Percentiles rank a stretch among this genome's conserved stretches.
Conservation (phyloP, 2,888 invertebrate genomes). For the Acrobasis repandana region DNA sequence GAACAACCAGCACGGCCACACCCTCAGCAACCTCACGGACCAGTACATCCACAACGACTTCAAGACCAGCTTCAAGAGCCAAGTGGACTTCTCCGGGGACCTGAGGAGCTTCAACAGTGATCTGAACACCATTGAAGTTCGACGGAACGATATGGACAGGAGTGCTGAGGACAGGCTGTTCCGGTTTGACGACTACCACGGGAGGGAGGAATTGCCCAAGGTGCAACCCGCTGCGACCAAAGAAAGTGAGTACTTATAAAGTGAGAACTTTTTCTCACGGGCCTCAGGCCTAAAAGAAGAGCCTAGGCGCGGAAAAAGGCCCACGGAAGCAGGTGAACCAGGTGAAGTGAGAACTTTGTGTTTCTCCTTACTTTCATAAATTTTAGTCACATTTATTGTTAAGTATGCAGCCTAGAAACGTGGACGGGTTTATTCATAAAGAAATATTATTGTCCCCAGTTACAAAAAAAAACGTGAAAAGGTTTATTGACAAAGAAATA, state of each 20-base stretch:
- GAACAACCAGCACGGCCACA: neutral
- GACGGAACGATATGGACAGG: neutral
- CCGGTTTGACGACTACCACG: neutral
- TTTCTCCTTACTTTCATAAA: no score
- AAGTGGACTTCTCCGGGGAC: neutral
- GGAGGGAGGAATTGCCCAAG: neutral
- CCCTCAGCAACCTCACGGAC: neutral
- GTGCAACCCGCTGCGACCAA: neutral
- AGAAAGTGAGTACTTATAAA: neutral
- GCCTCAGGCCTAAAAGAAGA: no score
- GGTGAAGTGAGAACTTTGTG: no score
- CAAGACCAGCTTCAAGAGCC: neutral
- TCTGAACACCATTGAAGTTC: neutral
- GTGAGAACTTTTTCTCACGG: neutral
- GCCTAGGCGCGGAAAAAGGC: no score
- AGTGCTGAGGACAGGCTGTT: neutral
- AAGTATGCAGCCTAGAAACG: no score
- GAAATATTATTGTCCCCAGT: no score
- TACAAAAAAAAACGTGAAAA: no score
- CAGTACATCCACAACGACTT: slow-evolving; percentile 1
- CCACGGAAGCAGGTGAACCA: no score
- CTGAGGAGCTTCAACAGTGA: neutral
- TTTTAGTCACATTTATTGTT: no score
- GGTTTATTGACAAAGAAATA: no score
- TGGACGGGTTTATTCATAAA: no score